Percentiles rank a stretch among this genome's conserved stretches.
Evolutionary conservation across 2,113 vertebrate species (phyloP).

Genomic region (Takifugu flavidus): DNA sequence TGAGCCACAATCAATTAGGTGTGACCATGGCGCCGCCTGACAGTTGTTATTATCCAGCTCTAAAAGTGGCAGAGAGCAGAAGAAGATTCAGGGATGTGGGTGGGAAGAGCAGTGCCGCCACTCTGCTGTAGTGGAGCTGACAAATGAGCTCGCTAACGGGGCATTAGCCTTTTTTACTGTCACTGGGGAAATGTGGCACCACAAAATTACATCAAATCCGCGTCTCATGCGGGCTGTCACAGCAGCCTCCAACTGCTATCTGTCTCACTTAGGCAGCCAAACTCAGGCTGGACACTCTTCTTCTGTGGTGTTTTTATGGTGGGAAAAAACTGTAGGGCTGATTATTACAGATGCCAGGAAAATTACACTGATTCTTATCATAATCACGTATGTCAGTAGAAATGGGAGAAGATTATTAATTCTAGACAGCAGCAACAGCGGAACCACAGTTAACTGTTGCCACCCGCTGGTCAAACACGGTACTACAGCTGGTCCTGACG

Average conservation of each 20-base stretch:
- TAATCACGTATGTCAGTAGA: not conserved
- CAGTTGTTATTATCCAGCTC: constrained; percentile 6
- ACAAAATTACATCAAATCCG: constrained; percentile 19
- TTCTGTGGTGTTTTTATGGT: not conserved
- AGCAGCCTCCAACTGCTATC: constrained; percentile 11
- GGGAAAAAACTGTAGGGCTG: not conserved
- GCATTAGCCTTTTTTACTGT: constrained; percentile 30
- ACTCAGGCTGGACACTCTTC: not conserved
- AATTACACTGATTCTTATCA: not conserved
- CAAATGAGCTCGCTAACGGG: constrained; percentile 38
- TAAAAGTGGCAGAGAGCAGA: constrained; percentile 5
- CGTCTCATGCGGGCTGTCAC: constrained; percentile 12
- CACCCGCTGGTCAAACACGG: constrained; percentile 40
- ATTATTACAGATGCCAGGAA: not conserved
- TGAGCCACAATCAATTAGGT: constrained; percentile 9
- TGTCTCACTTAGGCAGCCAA: constrained; percentile 29
- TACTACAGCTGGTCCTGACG: not conserved
- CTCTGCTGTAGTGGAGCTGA: constrained; percentile 21
- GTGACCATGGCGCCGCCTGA: not conserved
- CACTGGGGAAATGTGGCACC: constrained; percentile 12
- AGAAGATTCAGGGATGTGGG: constrained; percentile 2
- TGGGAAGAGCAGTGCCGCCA: not conserved
- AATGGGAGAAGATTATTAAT: not conserved
- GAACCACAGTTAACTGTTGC: constrained; percentile 27
- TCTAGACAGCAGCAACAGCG: not conserved